Evolutionary conservation across 2,888 invertebrate genomes (phyloP), one percentile per base, ranked within the genome.

Genomic region (Drosophila koepferae): DNA sequence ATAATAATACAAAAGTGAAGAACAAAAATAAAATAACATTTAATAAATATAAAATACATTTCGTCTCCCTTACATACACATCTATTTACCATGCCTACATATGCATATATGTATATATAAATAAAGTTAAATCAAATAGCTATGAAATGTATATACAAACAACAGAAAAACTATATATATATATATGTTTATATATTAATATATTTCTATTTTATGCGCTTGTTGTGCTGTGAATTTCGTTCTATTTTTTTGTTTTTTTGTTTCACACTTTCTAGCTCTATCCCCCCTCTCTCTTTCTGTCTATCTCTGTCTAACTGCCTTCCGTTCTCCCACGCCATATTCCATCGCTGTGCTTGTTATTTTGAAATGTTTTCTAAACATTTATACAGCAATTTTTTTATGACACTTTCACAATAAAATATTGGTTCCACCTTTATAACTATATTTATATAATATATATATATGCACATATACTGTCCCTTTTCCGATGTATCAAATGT

Each of bases 151-250:
- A 58, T 58, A 60, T 67, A 60, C 44, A 58, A 46, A 64, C 23
- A 46, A 64, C 23, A 23, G 23, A 34, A 38, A 31, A 44, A 38
- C 14, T 48, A 55, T 56, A 23, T 23, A 23, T 20, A 20, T 20
- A 28, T 67, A 36, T 58, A 72, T 56, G 31, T 58, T 56, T 59
- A 70, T 64, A 75, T 56, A 62, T 61, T 51, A 61, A 63, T 69
- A 70, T 71, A 70, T 78, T 71, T 72, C 67, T 77, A 75, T 77
- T 81, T 79, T 86, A 78, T 88, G 84, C 83, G 88, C 80, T 81
- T 89, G 80, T 86, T 89, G 87, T 86, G 81, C 60, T 81, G 71
- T 84, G 82, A 84, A 86, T 79, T 71, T 74, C 68, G 63, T 79
- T 79, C 63, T 65, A 72, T 58, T 60, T 60, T 68, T 63, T n/a